These are phyloP conservation scores for Argyresthia albistria DNA, from an alignment of 2,888 invertebrate species.

Conservation along the genomic window DNA sequence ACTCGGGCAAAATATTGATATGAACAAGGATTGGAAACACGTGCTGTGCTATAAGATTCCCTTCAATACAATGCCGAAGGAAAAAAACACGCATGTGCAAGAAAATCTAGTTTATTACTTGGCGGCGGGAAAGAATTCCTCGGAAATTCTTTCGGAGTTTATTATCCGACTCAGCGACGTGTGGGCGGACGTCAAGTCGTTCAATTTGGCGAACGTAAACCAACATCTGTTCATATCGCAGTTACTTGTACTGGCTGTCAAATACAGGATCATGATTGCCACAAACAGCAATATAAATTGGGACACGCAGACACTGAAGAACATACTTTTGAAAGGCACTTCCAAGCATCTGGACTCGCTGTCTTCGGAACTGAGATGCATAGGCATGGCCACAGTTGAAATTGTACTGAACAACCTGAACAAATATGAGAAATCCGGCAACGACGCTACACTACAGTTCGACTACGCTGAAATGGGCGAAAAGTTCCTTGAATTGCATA, in stretches of 20 bases:
- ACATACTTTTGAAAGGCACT: conserved; percentile 75
- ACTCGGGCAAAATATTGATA: conserved; percentile 62
- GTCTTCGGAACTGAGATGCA: conserved; percentile 69
- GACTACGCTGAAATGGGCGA: conserved; percentile 74
- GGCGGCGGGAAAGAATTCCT: conserved; percentile 38
- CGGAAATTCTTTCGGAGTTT: conserved; percentile 41
- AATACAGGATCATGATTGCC: conserved; percentile 49
- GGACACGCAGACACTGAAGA: conserved; percentile 47
- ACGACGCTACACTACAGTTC: conserved; percentile 74
- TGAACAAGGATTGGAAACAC: conserved; percentile 76
- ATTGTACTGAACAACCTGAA: conserved; percentile 67
- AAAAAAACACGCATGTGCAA: conserved; percentile 65
- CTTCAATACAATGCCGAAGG: conserved; percentile 60
- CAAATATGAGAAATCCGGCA: conserved; percentile 24
- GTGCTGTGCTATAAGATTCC: conserved; percentile 61
- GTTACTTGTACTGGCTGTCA: conserved; percentile 72
- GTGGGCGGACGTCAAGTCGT: conserved; percentile 78
- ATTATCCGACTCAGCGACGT: conserved; percentile 70
- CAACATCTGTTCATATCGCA: conserved; percentile 82
- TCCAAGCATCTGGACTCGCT: conserved; percentile 79
- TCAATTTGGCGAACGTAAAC: conserved; percentile 74
- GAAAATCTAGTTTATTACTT: conserved; percentile 77
- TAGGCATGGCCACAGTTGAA: conserved; percentile 85
- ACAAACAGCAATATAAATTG: conserved; percentile 29
- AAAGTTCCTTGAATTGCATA: conserved; percentile 56